Evolutionary conservation across 2,113 vertebrate species (phyloP), one percentile per base, ranked within the genome.

Genomic region (Leptobrachium ailaonicum): DNA sequence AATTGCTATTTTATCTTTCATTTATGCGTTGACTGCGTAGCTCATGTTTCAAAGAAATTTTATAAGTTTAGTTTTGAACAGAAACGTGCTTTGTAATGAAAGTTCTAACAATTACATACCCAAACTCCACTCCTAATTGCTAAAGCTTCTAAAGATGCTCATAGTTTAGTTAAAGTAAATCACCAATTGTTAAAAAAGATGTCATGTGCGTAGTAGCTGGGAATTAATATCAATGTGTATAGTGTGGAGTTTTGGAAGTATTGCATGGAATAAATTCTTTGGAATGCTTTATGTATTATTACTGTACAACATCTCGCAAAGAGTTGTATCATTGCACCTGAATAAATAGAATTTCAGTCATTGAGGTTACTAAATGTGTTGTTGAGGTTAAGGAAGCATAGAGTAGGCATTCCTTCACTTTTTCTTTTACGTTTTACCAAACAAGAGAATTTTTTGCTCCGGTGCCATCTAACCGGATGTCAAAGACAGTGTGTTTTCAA

Each of bases 281-380:
- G 90, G 89, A 94, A 90, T 94, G 88, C 82, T 94, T 89, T 92
- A 93, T 92, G 93, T 96, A 95, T 95, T 95, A 94, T 95, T 91
- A 88, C 83, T 84, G 86, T 83, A 79, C 90, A 92, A 85, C 91
- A 93, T 79, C 87, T 90, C 73, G 82, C 87, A 85, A 88, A 86
- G 88, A 89, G 92, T 91, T 93, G 91, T 95, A 84, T 93, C 95
- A 92, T 93, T 94, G 92, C 96, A 97, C 95, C 96, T 97, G 96
- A 96, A 94, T 90, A 96, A 97, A 98, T 91, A 97, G 83, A 87
- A 85, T 93, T 93, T 95, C 92, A 91, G 88, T 90, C 89, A 67
- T 81, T 83, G 88, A 88, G 92, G 90, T 91, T 89, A 83, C 82
- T 0, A 70, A 87, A 83, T 85, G 85, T 70, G 85, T 89, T 89